Evolutionary conservation across 2,113 vertebrate species (phyloP).

Genomic region (Crotalus horridus): DNA sequence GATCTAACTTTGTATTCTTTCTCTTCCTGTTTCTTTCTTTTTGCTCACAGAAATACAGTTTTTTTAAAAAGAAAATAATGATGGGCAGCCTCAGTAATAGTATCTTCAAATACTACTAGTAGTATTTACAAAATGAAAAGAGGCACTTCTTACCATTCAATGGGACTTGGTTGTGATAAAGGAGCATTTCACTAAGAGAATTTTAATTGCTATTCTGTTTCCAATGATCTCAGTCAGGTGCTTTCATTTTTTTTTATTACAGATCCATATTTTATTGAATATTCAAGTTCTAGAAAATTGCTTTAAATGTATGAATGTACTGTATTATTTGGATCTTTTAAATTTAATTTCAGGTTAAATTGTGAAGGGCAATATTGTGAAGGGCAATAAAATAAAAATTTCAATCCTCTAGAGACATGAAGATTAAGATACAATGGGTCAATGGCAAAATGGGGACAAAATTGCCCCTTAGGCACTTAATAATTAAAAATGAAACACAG

Average conservation of each 20-base stretch:
- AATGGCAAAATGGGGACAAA: background rate
- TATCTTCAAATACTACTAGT: background rate
- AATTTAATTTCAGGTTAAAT: background rate
- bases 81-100: background rate
- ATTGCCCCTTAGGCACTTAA: background rate
- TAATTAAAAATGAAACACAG: background rate
- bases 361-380: background rate
- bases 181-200: background rate
- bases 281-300: background rate
- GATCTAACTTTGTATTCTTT: conserved; percentile 5
- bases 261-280: background rate
- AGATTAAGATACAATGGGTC: background rate
- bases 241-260: background rate
- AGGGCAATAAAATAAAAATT: background rate
- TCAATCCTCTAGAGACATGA: background rate
- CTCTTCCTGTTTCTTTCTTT: background rate
- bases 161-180: background rate
- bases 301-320: background rate
- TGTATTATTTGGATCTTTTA: background rate
- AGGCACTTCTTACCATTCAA: background rate
- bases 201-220: background rate
- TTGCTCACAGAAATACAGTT: background rate
- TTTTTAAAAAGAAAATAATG: background rate
- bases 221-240: background rate
- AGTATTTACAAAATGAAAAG: background rate